Percentiles rank a stretch among this genome's conserved stretches.
These are phyloP conservation scores for Musca domestica DNA, from an alignment of 1,140 invertebrate genomes.

Conservation along the genomic window DNA sequence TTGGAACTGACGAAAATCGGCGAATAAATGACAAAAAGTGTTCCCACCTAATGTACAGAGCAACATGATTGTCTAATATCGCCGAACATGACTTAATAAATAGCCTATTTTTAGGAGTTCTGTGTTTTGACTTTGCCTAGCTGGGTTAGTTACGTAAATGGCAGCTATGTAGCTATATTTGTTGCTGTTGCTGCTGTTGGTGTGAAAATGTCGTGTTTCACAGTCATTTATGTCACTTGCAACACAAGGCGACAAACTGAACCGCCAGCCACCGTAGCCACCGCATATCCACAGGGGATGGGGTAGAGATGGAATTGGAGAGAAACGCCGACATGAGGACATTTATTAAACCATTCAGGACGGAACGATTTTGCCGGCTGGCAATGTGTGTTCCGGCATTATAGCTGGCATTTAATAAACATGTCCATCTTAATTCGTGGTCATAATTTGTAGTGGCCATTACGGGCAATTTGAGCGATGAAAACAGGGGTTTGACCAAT, in stretches of 20 bases:
- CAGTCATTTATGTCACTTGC: neutral
- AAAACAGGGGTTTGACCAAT: slow-evolving; percentile 12
- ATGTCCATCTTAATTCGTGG: slow-evolving; percentile 22
- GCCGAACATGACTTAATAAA: slow-evolving; percentile 25
- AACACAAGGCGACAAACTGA: neutral
- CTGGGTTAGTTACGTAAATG: neutral
- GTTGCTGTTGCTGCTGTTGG: neutral
- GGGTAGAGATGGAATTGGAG: too few relatives aligned
- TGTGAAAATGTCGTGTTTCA: slow-evolving; percentile 6
- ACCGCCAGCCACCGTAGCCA: too few relatives aligned
- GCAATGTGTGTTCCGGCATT: neutral
- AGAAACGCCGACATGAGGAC: slow-evolving; percentile 3
- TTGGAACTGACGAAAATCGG: too few relatives aligned
- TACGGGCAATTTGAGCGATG: slow-evolving; percentile 3
- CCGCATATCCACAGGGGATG: too few relatives aligned
- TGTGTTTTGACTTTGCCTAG: neutral
- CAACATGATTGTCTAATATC: neutral
- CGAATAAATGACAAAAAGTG: too few relatives aligned
- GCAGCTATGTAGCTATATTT: too few relatives aligned
- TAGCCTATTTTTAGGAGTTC: slow-evolving; percentile 16
- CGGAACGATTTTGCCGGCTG: neutral
- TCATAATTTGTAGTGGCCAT: slow-evolving; percentile 20
- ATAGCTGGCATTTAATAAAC: slow-evolving; percentile 19
- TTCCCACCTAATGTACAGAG: neutral
- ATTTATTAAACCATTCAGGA: slow-evolving; percentile 9